Percentiles rank a stretch among this genome's conserved stretches.
phyloP scores from a whole-genome alignment of 2,113 vertebrate genomes.

The Aspidoscelis tigris region DNA sequence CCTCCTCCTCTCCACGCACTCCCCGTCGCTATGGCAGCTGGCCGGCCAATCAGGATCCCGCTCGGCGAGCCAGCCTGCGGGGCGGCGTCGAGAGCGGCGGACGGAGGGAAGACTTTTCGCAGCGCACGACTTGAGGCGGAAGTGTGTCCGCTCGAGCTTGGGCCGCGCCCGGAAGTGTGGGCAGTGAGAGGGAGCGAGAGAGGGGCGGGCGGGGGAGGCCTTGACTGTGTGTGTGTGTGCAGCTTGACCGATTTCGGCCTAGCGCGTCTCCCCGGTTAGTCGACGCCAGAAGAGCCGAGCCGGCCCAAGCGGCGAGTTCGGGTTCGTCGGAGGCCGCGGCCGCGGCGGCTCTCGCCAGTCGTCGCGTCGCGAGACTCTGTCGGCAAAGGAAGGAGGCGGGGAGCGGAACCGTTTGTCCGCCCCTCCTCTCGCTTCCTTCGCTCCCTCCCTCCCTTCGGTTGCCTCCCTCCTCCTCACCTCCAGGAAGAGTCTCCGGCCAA shows the following conservation, averaged over 20 bases:
- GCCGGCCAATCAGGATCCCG: neutral
- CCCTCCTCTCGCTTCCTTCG: slow-evolving; percentile 30
- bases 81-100: neutral
- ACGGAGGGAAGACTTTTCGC: slow-evolving; percentile 48
- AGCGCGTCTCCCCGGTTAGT: neutral
- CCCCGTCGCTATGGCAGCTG: slow-evolving; percentile 56
- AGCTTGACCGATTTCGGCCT: neutral
- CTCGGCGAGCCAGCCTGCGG: too few species aligned
- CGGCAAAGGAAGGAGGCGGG: slow-evolving; percentile 48
- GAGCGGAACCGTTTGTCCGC: slow-evolving; percentile 51
- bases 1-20: slow-evolving; percentile 15
- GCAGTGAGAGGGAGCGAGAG: neutral
- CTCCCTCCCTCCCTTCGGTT: slow-evolving; percentile 41
- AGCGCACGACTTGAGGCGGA: slow-evolving; percentile 56
- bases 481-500: slow-evolving; percentile 67
- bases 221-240: neutral
- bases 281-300: neutral
- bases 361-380: slow-evolving; percentile 25
- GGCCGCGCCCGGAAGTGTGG: slow-evolving; percentile 46
- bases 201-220: neutral
- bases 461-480: slow-evolving; percentile 40
- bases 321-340: neutral
- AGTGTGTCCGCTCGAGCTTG: slow-evolving; percentile 44
- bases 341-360: slow-evolving; percentile 43
- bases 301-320: neutral